phyloP scores from a whole-genome alignment of 1,140 invertebrate species.

The Andrena cerasifolii region DNA sequence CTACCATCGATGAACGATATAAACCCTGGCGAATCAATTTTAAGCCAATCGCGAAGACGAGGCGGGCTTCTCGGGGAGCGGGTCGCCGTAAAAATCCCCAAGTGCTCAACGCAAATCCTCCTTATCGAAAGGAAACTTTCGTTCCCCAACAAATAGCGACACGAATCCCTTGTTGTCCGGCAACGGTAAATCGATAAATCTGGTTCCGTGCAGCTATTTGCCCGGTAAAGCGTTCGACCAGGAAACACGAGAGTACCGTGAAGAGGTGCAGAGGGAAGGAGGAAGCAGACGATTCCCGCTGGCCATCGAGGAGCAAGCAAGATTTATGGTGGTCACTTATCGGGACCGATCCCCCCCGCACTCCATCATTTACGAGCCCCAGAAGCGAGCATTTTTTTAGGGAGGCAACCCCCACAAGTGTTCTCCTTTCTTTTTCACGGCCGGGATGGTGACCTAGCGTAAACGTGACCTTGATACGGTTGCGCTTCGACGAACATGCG shows the following conservation, averaged over 20 bases:
- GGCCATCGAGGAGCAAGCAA: slow-evolving; percentile 32
- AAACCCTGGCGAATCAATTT: background rate
- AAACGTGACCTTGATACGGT: slow-evolving; percentile 25
- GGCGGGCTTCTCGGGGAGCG: background rate
- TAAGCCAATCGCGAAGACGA: slow-evolving; percentile 6
- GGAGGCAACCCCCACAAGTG: background rate
- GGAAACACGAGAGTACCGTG: slow-evolving; percentile 44
- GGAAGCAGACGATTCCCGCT: slow-evolving; percentile 59
- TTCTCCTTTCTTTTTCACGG: slow-evolving; percentile 7
- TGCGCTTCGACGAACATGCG: slow-evolving; percentile 13
- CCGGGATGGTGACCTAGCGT: background rate
- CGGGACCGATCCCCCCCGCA: slow-evolving; percentile 42
- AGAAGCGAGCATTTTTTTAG: slow-evolving; percentile 8
- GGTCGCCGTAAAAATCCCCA: background rate
- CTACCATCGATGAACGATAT: too few relatives aligned
- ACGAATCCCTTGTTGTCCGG: slow-evolving; percentile 52
- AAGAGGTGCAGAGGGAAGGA: background rate
- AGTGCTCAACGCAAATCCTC: slow-evolving; percentile 44
- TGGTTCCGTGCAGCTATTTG: slow-evolving; percentile 60
- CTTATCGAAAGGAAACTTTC: slow-evolving; percentile 35
- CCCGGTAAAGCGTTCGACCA: slow-evolving; percentile 62
- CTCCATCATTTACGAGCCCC: slow-evolving; percentile 46
- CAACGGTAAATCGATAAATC: slow-evolving; percentile 63
- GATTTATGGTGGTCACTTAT: slow-evolving; percentile 65
- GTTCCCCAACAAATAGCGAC: slow-evolving; percentile 52